Conservation (phyloP, 2,797 vertebrate species). For the Danio kyathit region DNA sequence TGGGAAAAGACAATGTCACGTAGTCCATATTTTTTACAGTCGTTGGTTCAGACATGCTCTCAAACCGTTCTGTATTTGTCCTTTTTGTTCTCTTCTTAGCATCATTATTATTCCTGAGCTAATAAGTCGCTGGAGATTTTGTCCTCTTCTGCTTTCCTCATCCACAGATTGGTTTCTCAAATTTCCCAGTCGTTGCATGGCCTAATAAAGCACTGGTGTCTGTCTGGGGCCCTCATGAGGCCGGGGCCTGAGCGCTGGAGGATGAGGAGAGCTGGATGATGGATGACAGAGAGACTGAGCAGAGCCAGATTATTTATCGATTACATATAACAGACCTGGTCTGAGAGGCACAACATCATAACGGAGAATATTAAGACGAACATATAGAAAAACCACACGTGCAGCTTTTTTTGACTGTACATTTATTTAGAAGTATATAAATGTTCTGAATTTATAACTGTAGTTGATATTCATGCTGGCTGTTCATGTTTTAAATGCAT, state of each 20-base stretch:
- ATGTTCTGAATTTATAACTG: not conserved
- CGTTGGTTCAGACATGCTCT: not conserved
- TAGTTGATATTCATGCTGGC: not conserved
- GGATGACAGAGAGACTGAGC: constrained; percentile 66
- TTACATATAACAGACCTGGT: constrained; percentile 68
- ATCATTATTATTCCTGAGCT: not conserved
- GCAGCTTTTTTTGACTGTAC: not conserved
- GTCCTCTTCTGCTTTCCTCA: not conserved
- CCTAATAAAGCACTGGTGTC: constrained; percentile 39
- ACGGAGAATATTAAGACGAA: constrained; percentile 13
- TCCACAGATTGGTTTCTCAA: not conserved
- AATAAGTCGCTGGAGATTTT: constrained; percentile 10
- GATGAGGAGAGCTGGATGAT: constrained; percentile 67
- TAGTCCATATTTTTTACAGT: too few relatives aligned
- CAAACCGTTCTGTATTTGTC: not conserved
- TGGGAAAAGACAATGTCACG: too few relatives aligned
- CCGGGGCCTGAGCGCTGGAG: constrained; percentile 48
- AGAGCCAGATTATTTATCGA: constrained; percentile 79
- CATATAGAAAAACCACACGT: constrained; percentile 1
- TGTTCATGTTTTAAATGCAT: not conserved
- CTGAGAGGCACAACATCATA: constrained; percentile 63
- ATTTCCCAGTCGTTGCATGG: constrained; percentile 1
- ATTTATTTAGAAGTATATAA: not conserved
- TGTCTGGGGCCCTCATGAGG: constrained; percentile 31
- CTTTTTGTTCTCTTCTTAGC: not conserved